These are phyloP conservation scores for Leptopilina myrica DNA, from an alignment of 2,888 invertebrate species.

Conservation along the genomic window DNA sequence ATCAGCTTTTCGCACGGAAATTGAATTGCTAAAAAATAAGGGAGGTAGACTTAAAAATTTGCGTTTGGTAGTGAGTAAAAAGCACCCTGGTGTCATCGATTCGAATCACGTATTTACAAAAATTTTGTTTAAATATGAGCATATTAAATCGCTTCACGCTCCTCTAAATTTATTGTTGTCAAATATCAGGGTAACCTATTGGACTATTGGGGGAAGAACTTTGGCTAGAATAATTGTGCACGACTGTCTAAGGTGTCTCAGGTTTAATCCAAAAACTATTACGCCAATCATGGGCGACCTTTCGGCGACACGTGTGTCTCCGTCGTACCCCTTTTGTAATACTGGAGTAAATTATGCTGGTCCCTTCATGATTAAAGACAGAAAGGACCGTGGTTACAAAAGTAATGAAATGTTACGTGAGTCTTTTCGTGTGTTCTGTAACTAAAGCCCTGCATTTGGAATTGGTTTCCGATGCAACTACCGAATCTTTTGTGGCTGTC, in stretches of 20 bases:
- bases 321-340: conserved; percentile 35
- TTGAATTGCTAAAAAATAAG: background rate
- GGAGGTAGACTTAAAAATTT: conserved; percentile 50
- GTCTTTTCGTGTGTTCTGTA: conserved; percentile 21
- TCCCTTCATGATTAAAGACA: conserved; percentile 39
- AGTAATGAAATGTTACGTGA: conserved; percentile 39
- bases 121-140: conserved; percentile 40
- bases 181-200: conserved; percentile 29
- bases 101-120: conserved; percentile 39
- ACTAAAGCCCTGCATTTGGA: conserved; percentile 36
- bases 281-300: conserved; percentile 42
- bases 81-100: conserved; percentile 42
- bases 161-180: conserved; percentile 38
- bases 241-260: conserved; percentile 42
- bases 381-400: conserved; percentile 29
- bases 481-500: too few species aligned
- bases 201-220: conserved; percentile 41
- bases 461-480: too few species aligned
- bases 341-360: conserved; percentile 46
- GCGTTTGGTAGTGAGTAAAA: conserved; percentile 26
- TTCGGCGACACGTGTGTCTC: conserved; percentile 42
- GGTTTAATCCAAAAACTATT: conserved; percentile 8
- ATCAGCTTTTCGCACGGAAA: background rate
- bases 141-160: conserved; percentile 42
- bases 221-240: conserved; percentile 38